Evolutionary conservation across 2,113 vertebrate species (phyloP).

Genomic region (Salminus brasiliensis): DNA sequence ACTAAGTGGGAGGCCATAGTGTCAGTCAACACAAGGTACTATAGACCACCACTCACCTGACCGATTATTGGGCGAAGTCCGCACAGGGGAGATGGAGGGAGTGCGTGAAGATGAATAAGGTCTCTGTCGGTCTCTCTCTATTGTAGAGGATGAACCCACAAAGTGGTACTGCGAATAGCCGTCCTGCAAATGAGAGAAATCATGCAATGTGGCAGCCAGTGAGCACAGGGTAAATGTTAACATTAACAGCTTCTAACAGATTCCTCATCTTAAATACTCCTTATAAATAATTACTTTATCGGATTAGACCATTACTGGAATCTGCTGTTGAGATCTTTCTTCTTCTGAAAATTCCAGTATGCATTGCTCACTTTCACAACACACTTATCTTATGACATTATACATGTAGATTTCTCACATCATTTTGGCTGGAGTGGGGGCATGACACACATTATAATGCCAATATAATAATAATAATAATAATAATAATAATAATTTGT

Average conservation of each 20-base stretch:
- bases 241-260: background rate
- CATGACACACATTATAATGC: no score
- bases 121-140: conserved; percentile 94
- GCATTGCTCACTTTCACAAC: no score
- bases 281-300: background rate
- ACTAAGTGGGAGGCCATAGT: background rate
- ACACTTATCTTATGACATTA: no score
- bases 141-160: conserved; percentile 95
- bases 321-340: background rate
- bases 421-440: no score
- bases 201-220: background rate
- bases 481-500: no score
- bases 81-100: conserved; percentile 95
- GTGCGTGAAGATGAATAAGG: conserved; percentile 98
- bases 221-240: background rate
- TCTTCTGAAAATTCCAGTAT: no score
- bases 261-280: background rate
- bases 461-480: no score
- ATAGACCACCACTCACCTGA: conserved; percentile 81
- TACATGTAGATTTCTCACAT: no score
- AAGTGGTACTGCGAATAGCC: conserved; percentile 99
- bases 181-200: conserved; percentile 77
- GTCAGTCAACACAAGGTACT: background rate
- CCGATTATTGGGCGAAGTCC: conserved; percentile 97
- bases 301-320: background rate